A percentile compares a stretch with the other conserved stretches of the same genome.
These are phyloP conservation scores for Helicoverpa armigera DNA, from an alignment of 1,140 invertebrate genomes.

Conservation along the genomic window DNA sequence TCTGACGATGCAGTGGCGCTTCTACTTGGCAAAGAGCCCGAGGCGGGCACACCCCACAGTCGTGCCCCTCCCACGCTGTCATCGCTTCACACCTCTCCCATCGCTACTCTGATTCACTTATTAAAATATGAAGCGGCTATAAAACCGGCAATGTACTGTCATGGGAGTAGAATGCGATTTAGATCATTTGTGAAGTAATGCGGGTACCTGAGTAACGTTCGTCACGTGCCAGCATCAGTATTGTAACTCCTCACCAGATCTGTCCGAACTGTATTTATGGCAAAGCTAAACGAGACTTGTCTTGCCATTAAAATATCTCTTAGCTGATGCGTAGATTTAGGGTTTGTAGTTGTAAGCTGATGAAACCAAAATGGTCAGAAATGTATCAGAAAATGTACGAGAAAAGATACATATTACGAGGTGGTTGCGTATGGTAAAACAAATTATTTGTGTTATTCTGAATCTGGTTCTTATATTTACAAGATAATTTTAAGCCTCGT, in stretches of 20 bases:
- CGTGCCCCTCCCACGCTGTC: constrained; percentile 65
- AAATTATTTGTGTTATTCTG: no score
- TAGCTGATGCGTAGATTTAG: background rate
- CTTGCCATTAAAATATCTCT: background rate
- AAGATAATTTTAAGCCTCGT: no score
- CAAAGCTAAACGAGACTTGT: background rate
- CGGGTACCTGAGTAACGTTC: constrained; percentile 39
- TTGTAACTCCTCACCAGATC: constrained; percentile 39
- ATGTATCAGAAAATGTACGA: background rate
- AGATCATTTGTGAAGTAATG: constrained; percentile 52
- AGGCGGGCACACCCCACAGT: constrained; percentile 61
- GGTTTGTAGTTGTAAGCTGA: background rate
- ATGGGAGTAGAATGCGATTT: constrained; percentile 53
- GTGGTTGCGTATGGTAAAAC: no score
- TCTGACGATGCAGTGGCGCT: constrained; percentile 77
- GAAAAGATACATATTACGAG: no score
- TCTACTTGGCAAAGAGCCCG: constrained; percentile 78
- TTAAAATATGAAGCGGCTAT: constrained; percentile 69
- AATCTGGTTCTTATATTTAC: no score
- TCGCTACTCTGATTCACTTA: constrained; percentile 72
- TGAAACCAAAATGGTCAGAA: background rate
- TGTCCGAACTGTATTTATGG: constrained; percentile 45
- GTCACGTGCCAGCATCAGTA: constrained; percentile 43
- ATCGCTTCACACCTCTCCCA: constrained; percentile 66
- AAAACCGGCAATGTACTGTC: constrained; percentile 70